Evolutionary conservation across 2,113 vertebrate genomes (phyloP).

Genomic region (Hemicordylus capensis): DNA sequence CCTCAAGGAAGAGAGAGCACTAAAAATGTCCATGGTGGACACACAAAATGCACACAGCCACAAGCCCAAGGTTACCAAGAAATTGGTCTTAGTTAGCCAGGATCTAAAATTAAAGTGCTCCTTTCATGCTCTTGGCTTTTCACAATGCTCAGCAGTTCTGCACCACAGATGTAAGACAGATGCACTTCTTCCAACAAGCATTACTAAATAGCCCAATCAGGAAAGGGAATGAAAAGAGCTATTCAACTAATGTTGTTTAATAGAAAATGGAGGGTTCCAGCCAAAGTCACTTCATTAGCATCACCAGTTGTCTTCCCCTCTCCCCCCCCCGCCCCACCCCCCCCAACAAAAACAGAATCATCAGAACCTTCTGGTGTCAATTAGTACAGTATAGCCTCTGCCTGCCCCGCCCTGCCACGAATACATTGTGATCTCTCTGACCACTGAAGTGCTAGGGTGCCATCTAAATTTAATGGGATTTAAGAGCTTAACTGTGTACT

Average conservation of each 20-base stretch:
- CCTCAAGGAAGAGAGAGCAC: too few species aligned
- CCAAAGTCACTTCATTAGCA: constrained; percentile 29
- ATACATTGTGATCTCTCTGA: not conserved
- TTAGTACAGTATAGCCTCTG: not conserved
- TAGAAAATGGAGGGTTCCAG: constrained; percentile 47
- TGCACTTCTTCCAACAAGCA: constrained; percentile 44
- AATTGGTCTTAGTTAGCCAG: constrained; percentile 47
- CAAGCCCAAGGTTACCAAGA: constrained; percentile 64
- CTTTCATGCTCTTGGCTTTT: constrained; percentile 53
- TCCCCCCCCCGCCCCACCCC: not conserved
- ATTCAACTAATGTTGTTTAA: constrained; percentile 63
- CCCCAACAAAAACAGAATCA: not conserved
- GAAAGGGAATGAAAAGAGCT: constrained; percentile 38
- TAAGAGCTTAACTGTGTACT: not conserved
- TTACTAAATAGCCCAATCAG: constrained; percentile 70
- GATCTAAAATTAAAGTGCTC: constrained; percentile 71
- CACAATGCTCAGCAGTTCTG: constrained; percentile 31
- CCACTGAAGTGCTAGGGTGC: too few species aligned
- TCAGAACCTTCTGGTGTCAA: not conserved
- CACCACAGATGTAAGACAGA: constrained; percentile 57
- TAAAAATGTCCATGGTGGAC: not conserved
- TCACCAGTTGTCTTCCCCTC: not conserved
- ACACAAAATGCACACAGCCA: not conserved
- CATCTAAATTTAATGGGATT: not conserved
- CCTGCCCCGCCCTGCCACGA: too few species aligned